Percentiles rank a stretch among this genome's conserved stretches.
Conservation (phyloP, 2,888 invertebrate genomes). For the Nomada fucata region DNA sequence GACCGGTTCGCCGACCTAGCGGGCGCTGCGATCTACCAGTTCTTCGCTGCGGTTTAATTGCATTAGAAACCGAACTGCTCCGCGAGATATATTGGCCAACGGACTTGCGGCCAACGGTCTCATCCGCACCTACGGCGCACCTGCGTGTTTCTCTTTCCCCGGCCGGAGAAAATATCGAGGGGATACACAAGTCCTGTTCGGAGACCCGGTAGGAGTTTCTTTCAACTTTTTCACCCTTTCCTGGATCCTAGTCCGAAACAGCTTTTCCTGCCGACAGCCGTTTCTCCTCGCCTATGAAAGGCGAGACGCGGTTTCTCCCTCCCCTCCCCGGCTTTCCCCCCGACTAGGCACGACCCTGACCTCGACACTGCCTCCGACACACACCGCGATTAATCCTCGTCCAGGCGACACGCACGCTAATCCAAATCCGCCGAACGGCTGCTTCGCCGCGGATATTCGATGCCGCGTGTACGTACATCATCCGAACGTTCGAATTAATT, state of each 20-base stretch:
- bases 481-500: too few species aligned
- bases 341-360: conserved; percentile 39
- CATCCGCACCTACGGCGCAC: not conserved
- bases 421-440: not conserved
- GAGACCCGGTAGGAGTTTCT: conserved; percentile 15
- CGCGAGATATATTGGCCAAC: not conserved
- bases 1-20: not conserved
- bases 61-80: conserved; percentile 5
- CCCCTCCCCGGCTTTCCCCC: conserved; percentile 52
- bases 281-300: conserved; percentile 50
- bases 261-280: conserved; percentile 38
- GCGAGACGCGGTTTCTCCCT: conserved; percentile 51
- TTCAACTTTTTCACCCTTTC: conserved; percentile 29
- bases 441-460: too few species aligned
- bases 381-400: conserved; percentile 7
- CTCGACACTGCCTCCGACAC: conserved; percentile 3
- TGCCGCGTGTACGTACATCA: too few species aligned
- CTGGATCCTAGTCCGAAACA: conserved; percentile 24
- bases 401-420: not conserved
- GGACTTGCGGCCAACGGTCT: not conserved
- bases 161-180: conserved; percentile 16
- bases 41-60: not conserved
- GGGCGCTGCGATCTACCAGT: too few species aligned
- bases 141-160: not conserved
- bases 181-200: conserved; percentile 6